A percentile compares a stretch with the other conserved stretches of the same genome.
phyloP scores from a whole-genome alignment of 2,888 invertebrate genomes.

The Arrhopalites spinosus region DNA sequence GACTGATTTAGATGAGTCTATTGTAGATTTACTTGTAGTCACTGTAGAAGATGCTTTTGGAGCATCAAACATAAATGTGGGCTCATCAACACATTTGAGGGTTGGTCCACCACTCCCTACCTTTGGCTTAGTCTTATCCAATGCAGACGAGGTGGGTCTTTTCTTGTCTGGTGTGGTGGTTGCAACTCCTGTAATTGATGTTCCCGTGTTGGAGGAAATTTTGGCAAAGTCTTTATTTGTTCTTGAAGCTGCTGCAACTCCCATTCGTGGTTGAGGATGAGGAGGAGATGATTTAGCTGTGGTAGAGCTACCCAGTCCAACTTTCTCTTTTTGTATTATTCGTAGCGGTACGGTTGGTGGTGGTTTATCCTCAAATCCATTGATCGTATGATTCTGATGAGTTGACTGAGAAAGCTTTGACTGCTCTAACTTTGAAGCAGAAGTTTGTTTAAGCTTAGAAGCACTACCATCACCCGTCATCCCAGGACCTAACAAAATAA shows the following conservation, averaged over 20 bases:
- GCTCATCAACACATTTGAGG: constrained; percentile 65
- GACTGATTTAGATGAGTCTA: not conserved
- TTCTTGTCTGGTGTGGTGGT: not conserved
- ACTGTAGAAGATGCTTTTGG: constrained; percentile 47
- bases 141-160: not conserved
- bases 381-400: not conserved
- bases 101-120: constrained; percentile 63
- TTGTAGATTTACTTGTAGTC: too few species aligned
- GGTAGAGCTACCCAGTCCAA: not conserved
- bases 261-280: constrained; percentile 21
- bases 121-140: too few species aligned
- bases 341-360: not conserved
- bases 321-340: constrained; percentile 24
- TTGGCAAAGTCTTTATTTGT: constrained; percentile 22
- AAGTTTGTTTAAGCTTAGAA: constrained; percentile 11
- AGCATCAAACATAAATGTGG: constrained; percentile 63
- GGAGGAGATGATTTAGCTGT: constrained; percentile 18
- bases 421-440: constrained; percentile 26
- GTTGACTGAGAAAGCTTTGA: not conserved
- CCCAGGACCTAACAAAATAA: constrained; percentile 52
- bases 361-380: constrained; percentile 33
- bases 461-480: constrained; percentile 38
- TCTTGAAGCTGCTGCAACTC: constrained; percentile 16
- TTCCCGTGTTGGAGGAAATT: not conserved
- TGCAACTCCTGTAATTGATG: not conserved